Evolutionary conservation across 2,888 invertebrate genomes (phyloP), one percentile per base, ranked within the genome.

Genomic region (Dynastes hyllus): DNA sequence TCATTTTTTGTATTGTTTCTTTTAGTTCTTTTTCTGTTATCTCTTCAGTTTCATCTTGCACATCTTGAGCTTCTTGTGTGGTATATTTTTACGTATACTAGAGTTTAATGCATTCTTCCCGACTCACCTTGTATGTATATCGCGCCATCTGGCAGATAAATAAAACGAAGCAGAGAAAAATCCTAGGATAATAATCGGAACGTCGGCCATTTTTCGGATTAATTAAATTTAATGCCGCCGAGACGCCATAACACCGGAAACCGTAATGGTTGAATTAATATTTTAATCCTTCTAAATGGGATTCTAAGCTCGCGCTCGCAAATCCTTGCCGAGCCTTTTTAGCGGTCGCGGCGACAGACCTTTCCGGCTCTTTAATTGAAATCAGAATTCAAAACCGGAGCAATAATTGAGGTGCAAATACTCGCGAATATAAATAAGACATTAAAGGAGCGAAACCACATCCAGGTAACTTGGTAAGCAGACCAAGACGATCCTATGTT

Each of bases 371-470:
- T 45, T 86, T 85, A 86, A 86, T 86, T 85, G 85, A 84, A 86
- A 86, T 86, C 85, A 86, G 85, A 86, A 86, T 86, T 86, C 86
- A 85, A 86, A 86, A 85, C 45, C 45, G 2, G 45, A 84, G 86
- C 84, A 53, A 85, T 86, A 85, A 86, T 86, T 86, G 85, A 84
- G 85, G 84, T 84, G 77, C 79, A 67, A 79, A 81, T 81, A 81
- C 80, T 80, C 79, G 80, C 84, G 83, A 86, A 84, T 86, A 84
- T 81, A 84, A 83, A 83, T 83, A 81, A 82, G 81, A 81, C 78
- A 81, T 81, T 79, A 77, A 75, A 79, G 5, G 45, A 37, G 6
- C 2, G 32, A 37, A 37, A 37, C 32, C 32, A 5, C 32, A 37
- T 37, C 32, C 32, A 37, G 6, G 32, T 5, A 37, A 37, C 32